Percentiles rank a stretch among this genome's conserved stretches.
Conservation (phyloP, 2,888 invertebrate genomes). For the Eupithecia subumbrata region DNA sequence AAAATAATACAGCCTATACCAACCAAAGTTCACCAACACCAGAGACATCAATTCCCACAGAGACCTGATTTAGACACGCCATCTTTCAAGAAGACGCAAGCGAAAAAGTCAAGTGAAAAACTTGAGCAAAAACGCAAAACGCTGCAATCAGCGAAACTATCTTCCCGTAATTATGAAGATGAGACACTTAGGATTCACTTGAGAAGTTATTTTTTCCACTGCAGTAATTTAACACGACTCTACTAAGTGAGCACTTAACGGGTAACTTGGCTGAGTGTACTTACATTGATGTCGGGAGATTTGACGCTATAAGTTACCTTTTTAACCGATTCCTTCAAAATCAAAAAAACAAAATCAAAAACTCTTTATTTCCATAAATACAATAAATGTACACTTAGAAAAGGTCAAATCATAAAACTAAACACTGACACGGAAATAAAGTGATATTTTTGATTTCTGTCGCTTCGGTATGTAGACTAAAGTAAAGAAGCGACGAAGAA, state of each 20-base stretch:
- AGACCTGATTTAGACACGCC: constrained; percentile 1
- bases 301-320: constrained; percentile 19
- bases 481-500: too few species aligned
- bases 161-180: constrained; percentile 38
- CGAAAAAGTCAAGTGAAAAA: constrained; percentile 7
- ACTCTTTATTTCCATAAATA: too few species aligned
- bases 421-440: too few species aligned
- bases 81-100: constrained; percentile 1
- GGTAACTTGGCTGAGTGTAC: constrained; percentile 58
- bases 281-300: constrained; percentile 32
- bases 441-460: too few species aligned
- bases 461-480: too few species aligned
- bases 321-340: too few species aligned
- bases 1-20: too few species aligned
- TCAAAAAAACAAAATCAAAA: too few species aligned
- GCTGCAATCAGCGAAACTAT: constrained; percentile 36
- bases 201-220: constrained; percentile 45
- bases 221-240: constrained; percentile 69
- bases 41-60: neutral
- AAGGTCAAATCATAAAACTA: too few species aligned
- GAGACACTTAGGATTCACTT: constrained; percentile 44
- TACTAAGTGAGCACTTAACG: constrained; percentile 71
- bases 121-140: constrained; percentile 25
- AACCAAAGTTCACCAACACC: too few species aligned
- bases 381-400: too few species aligned